Evolutionary conservation across 92 coral and sea anemone genomes (phyloP).

Genomic region (Porites evermanni): DNA sequence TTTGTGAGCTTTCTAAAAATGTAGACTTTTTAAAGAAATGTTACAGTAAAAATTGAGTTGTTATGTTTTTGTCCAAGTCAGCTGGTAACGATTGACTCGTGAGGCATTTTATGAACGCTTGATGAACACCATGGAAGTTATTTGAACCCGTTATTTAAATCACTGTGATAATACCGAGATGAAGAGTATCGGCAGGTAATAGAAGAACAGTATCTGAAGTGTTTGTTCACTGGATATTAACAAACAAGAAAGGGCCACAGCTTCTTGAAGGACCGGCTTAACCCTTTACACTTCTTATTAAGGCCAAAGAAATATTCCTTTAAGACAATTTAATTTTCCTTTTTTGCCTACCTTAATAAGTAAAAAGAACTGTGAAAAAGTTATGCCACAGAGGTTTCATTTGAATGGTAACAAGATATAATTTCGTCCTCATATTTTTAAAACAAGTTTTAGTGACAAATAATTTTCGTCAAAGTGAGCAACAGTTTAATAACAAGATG

Average conservation of each 20-base stretch:
- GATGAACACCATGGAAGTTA: not conserved
- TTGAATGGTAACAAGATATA: not conserved
- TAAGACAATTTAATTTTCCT: too few species aligned
- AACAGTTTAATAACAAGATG: too few species aligned
- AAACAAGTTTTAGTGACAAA: not conserved
- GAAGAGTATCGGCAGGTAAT: not conserved
- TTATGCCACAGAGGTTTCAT: too few species aligned
- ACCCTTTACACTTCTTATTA: not conserved
- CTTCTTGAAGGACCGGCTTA: not conserved
- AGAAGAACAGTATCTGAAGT: not conserved
- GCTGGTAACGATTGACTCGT: not conserved
- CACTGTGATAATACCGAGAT: constrained; percentile 1
- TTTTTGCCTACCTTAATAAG: too few species aligned
- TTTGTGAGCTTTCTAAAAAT: too few species aligned
- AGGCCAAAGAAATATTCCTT: too few species aligned
- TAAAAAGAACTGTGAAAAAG: too few species aligned
- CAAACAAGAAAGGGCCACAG: not conserved
- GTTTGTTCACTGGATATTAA: not conserved
- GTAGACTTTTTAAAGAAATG: not conserved
- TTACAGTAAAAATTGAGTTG: not conserved
- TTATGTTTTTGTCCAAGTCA: too few species aligned
- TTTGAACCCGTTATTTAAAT: constrained; percentile 12
- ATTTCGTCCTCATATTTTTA: not conserved
- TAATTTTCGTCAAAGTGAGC: too few species aligned
- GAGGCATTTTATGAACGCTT: constrained; percentile 1